Base-by-base conservation (phyloP, 2,888 invertebrate genomes). In the Platynereis dumerilii region DNA sequence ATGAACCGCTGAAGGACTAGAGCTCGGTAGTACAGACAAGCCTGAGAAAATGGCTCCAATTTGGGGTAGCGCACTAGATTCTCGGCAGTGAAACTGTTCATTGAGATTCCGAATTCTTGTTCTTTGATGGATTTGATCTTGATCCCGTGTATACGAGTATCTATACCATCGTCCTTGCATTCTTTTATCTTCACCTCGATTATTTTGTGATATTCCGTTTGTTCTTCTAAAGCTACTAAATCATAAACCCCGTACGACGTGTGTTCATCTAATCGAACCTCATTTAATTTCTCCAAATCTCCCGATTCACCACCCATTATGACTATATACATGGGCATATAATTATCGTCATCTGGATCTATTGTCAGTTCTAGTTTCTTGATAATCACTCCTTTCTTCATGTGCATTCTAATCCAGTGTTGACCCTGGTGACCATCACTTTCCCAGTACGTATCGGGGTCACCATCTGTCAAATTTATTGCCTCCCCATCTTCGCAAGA, bases 381-480 rank as follows among this genome's bases (percentile, higher is more conserved):
- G 60, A 83, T 77, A n/a, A 80, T 74, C 7, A 79, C 80, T 62
- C 81, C 80, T 69, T 80, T 80, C 71, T 81, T 83, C 81, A 83
- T 83, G 45, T 74, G 73, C 7, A 83, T 74, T 44, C 78, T 72
- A 20, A 83, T 80, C 80, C 82, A 82, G 71, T 83, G 82, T 61
- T 79, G 76, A 1, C 81, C 81, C 52, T 80, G 80, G 63, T 76
- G 78, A 12, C 83, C 82, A 65, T 83, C 83, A 73, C 82, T 83
- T 68, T 83, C 83, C 83, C 83, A 83, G 72, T 75, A 83, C 0
- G 83, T 83, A 52, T 80, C 79, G 1, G 79, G 75, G 64, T 82
- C 78, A 24, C 78, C 80, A 66, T 83, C 82, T 3, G 82, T 83
- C 60, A 83, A 69, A 67, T 80, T 78, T 34, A 7, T 12, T 10